A percentile compares a stretch with the other conserved stretches of the same genome.
phyloP scores from a whole-genome alignment of 2,888 invertebrate species.

The Drosophila paucipuncta region DNA sequence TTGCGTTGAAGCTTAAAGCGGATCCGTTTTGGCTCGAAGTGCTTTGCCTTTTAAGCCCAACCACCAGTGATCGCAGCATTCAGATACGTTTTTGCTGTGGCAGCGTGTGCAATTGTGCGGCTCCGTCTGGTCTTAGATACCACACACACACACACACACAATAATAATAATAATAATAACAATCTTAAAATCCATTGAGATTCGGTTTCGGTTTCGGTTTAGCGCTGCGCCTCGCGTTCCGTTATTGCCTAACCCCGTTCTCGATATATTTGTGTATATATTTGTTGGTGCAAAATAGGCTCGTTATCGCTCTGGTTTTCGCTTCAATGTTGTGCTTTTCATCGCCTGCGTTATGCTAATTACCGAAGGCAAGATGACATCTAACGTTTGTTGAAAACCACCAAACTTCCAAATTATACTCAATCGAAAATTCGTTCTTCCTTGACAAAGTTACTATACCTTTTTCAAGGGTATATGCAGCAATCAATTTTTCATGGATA shows the following conservation, averaged over 20 bases:
- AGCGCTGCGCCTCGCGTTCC: slow-evolving; percentile 58
- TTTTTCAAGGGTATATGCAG: not conserved
- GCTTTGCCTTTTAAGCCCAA: slow-evolving; percentile 79
- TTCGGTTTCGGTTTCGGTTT: slow-evolving; percentile 32
- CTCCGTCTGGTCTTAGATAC: slow-evolving; percentile 34
- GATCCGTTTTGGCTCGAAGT: slow-evolving; percentile 72
- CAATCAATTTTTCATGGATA: not conserved
- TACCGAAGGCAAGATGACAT: slow-evolving; percentile 82
- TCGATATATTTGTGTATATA: not conserved
- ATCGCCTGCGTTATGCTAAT: slow-evolving; percentile 83
- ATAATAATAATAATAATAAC: not conserved
- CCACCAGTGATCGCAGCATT: slow-evolving; percentile 74
- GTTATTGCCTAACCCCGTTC: slow-evolving; percentile 3
- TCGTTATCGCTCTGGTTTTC: slow-evolving; percentile 59
- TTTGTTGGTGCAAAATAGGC: slow-evolving; percentile 67
- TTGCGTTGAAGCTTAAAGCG: slow-evolving; percentile 61
- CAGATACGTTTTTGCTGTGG: slow-evolving; percentile 82
- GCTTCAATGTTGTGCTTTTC: slow-evolving; percentile 73
- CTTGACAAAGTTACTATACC: not conserved
- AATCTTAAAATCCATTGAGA: not conserved
- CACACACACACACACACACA: not conserved
- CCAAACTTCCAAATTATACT: slow-evolving; percentile 36
- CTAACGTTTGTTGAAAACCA: slow-evolving; percentile 53
- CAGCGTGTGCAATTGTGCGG: slow-evolving; percentile 73
- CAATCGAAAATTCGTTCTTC: slow-evolving; percentile 10